Percentiles rank a stretch among this genome's conserved stretches.
Evolutionary conservation across 2,888 invertebrate genomes (phyloP).

Genomic region (Phyto melanocephala): DNA sequence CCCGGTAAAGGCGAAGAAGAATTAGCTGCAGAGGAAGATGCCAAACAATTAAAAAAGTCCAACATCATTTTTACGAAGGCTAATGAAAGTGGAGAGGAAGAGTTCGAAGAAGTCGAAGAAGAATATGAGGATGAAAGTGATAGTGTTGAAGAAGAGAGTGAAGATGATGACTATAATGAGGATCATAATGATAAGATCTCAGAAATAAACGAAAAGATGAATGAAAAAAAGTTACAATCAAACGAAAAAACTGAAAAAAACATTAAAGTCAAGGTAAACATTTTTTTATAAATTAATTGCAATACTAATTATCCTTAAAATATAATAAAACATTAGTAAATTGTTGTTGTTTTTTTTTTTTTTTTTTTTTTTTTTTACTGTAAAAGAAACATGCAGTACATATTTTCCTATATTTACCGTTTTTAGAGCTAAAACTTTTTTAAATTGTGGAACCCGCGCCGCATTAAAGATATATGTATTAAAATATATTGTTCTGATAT

Average conservation of each 20-base stretch:
- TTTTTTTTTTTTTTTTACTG: no score
- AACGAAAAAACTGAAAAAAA: conserved; percentile 10
- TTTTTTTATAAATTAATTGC: no score
- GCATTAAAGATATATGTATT: no score
- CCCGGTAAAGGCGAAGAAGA: conserved; percentile 65
- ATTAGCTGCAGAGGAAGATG: conserved; percentile 66
- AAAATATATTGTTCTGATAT: no score
- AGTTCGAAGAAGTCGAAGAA: conserved; percentile 67
- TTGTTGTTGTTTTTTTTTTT: no score
- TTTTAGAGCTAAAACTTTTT: no score
- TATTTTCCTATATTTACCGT: no score
- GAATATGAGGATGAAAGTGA: conserved; percentile 68
- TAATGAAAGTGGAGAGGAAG: conserved; percentile 42
- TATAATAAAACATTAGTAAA: background rate
- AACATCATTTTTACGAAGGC: background rate
- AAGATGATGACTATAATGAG: conserved; percentile 51
- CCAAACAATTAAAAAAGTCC: conserved; percentile 16
- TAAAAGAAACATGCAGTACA: no score
- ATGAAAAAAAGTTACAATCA: conserved; percentile 22
- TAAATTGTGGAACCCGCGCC: no score
- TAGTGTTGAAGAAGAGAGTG: conserved; percentile 69
- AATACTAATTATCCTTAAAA: no score
- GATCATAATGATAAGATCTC: conserved; percentile 7
- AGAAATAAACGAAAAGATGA: background rate
- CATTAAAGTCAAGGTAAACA: conserved; percentile 72